These are phyloP conservation scores for Leptinotarsa peninsularis DNA, from an alignment of 2,888 invertebrate species.

Conservation along the genomic window DNA sequence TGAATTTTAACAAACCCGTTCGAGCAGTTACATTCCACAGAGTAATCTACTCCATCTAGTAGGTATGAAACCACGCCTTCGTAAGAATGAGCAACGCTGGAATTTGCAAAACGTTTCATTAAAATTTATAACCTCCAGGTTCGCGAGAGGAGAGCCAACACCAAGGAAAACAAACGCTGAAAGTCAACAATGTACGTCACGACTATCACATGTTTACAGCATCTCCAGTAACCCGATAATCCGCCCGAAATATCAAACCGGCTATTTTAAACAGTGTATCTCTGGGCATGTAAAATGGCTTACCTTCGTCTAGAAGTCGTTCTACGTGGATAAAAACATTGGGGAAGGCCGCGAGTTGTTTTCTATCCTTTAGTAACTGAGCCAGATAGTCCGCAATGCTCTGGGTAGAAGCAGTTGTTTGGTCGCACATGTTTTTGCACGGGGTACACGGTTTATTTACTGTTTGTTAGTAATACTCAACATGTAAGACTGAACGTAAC, in stretches of 20 bases:
- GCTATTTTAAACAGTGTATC: slow-evolving; percentile 22
- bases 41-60: slow-evolving; percentile 32
- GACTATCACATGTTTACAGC: slow-evolving; percentile 57
- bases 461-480: slow-evolving; percentile 42
- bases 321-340: slow-evolving; percentile 99
- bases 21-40: background rate
- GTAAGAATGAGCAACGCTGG: slow-evolving; percentile 35
- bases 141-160: background rate
- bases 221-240: slow-evolving; percentile 48
- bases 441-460: slow-evolving; percentile 35
- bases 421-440: slow-evolving; percentile 63
- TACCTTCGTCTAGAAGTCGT: slow-evolving; percentile 99
- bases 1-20: slow-evolving; percentile 28
- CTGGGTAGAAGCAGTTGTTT: slow-evolving; percentile 77
- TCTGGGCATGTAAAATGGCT: slow-evolving; percentile 34
- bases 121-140: slow-evolving; percentile 23
- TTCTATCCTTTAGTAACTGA: slow-evolving; percentile 99
- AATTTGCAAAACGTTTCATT: slow-evolving; percentile 41
- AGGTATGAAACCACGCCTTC: slow-evolving; percentile 58
- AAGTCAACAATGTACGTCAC: slow-evolving; percentile 52
- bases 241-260: slow-evolving; percentile 30
- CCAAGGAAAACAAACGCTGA: slow-evolving; percentile 16
- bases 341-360: slow-evolving; percentile 99
- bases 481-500: slow-evolving; percentile 39
- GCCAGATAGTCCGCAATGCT: slow-evolving; percentile 99